Conservation (phyloP, 2,888 invertebrate genomes). For the Subacronicta megacephala region DNA sequence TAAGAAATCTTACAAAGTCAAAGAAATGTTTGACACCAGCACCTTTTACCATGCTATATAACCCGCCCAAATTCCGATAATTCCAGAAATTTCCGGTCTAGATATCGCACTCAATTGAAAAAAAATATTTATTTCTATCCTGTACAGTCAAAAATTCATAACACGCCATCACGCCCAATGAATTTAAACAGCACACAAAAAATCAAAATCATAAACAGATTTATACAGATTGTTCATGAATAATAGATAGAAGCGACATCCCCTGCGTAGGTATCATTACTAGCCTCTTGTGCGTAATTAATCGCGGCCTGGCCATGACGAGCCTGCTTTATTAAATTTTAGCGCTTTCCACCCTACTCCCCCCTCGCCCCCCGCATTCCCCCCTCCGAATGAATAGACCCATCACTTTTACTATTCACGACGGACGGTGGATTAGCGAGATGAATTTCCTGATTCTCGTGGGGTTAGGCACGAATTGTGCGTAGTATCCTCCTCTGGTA, state of each 20-base stretch:
- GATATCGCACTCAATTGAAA: no score
- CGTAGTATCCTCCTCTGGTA: conserved; percentile 66
- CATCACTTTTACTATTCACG: conserved; percentile 89
- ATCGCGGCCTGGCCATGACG: conserved; percentile 81
- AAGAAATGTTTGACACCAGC: no score
- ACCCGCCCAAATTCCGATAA: no score
- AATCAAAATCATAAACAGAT: conserved; percentile 55
- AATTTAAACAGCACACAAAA: conserved; percentile 35
- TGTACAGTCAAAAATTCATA: background rate
- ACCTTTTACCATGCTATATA: no score
- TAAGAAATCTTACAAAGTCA: no score
- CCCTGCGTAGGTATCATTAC: conserved; percentile 77
- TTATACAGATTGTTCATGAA: conserved; percentile 66
- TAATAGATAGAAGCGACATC: conserved; percentile 72
- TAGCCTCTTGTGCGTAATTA: conserved; percentile 87
- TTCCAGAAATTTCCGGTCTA: no score
- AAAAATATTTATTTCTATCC: no score
- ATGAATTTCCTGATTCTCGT: conserved; percentile 84
- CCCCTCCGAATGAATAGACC: conserved; percentile 81
- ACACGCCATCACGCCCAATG: conserved; percentile 11
- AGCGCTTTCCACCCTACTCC: conserved; percentile 77
- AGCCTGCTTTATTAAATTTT: conserved; percentile 88
- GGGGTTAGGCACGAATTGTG: conserved; percentile 74
- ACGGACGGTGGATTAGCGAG: conserved; percentile 84
- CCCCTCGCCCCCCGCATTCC: conserved; percentile 34